Evolutionary conservation across 2,113 vertebrate species (phyloP).

Genomic region (Ginglymostoma cirratum): DNA sequence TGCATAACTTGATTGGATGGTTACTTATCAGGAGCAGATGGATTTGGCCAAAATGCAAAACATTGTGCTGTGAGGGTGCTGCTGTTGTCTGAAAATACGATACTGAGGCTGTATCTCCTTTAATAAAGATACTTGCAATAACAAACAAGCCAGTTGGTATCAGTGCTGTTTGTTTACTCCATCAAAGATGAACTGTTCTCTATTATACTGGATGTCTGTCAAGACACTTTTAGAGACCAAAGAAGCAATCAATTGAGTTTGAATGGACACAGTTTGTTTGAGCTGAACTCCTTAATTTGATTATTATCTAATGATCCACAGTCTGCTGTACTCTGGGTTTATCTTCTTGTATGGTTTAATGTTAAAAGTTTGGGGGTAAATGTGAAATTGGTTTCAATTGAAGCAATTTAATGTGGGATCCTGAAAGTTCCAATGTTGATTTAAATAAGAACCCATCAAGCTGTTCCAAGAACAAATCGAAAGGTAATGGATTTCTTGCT

Average conservation of each 20-base stretch:
- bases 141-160: neutral
- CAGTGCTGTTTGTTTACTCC: neutral
- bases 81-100: neutral
- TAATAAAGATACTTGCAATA: slow-evolving; percentile 9
- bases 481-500: slow-evolving; percentile 34
- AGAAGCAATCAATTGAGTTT: neutral
- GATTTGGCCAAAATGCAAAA: neutral
- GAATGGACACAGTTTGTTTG: neutral
- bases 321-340: neutral
- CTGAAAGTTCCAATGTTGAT: neutral
- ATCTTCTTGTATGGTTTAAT: neutral
- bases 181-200: neutral
- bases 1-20: neutral
- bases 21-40: neutral
- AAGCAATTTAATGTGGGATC: neutral
- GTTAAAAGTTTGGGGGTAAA: neutral
- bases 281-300: neutral
- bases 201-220: neutral
- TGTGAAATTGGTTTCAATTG: neutral
- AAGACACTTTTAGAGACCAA: neutral
- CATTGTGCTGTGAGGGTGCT: too few relatives aligned
- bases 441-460: slow-evolving; percentile 17
- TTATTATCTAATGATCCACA: neutral
- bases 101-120: neutral
- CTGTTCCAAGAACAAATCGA: neutral